phyloP scores from a whole-genome alignment of 2,113 vertebrate species.

The Chionis minor region DNA sequence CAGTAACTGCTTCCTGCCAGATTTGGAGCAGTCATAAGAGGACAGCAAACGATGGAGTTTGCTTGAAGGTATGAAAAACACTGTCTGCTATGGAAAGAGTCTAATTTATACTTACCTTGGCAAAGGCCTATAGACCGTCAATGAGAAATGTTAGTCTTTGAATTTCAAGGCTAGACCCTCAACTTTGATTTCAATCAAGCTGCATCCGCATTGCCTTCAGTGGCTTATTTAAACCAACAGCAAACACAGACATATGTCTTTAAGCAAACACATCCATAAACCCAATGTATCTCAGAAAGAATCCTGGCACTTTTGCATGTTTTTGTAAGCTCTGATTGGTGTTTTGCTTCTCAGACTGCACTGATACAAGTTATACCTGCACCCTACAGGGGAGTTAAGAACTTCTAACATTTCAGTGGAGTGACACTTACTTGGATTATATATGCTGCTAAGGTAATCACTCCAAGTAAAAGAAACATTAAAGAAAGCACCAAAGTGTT shows the following conservation, averaged over 20 bases:
- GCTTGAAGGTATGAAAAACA: not conserved
- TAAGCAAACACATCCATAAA: not conserved
- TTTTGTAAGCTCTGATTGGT: not conserved
- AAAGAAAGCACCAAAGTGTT: slow-evolving; percentile 72
- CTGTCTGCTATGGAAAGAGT: not conserved
- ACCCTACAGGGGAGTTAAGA: not conserved
- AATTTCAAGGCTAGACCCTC: not conserved
- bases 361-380: not conserved
- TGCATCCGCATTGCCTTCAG: not conserved
- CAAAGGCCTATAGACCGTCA: not conserved
- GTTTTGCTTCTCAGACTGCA: not conserved
- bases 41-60: not conserved
- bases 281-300: not conserved
- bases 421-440: slow-evolving; percentile 69
- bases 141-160: not conserved
- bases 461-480: slow-evolving; percentile 73
- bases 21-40: not conserved
- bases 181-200: not conserved
- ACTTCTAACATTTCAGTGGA: not conserved
- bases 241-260: not conserved
- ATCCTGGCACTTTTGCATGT: not conserved
- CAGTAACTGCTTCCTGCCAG: not conserved
- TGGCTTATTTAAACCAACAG: not conserved
- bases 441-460: slow-evolving; percentile 60
- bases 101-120: not conserved